phyloP scores from a whole-genome alignment of 1,140 invertebrate genomes.

The Argopecten irradians region DNA sequence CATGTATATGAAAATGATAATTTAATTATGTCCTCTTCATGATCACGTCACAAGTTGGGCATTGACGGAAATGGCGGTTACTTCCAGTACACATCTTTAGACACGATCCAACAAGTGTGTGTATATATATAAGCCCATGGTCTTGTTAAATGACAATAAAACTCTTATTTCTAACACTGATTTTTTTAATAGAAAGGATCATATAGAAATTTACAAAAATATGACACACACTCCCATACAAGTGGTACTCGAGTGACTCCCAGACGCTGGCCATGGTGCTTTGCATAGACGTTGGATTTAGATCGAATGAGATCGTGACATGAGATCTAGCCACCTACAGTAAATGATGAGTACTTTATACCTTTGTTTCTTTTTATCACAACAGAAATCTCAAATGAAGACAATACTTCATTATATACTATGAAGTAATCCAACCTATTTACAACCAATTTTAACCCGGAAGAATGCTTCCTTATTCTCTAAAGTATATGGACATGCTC shows the following conservation, averaged over 20 bases:
- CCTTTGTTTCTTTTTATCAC: not conserved
- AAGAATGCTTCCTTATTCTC: not conserved
- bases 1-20: too few relatives aligned
- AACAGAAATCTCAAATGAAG: not conserved
- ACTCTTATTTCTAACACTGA: not conserved
- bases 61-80: too few relatives aligned
- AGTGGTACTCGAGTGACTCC: not conserved
- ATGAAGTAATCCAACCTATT: not conserved
- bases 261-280: not conserved
- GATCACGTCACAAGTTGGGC: too few relatives aligned
- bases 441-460: not conserved
- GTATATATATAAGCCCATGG: too few relatives aligned
- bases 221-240: not conserved
- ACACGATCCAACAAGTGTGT: too few relatives aligned
- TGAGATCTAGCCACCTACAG: not conserved
- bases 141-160: constrained; percentile 18
- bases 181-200: constrained; percentile 18
- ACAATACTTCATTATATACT: not conserved
- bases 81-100: too few relatives aligned
- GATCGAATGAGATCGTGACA: not conserved
- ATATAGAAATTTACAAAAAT: constrained; percentile 23
- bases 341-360: not conserved
- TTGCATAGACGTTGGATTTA: constrained; percentile 16
- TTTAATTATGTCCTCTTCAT: too few relatives aligned
- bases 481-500: too few relatives aligned